phyloP scores from a whole-genome alignment of 2,113 vertebrate species.

The Triplophysa rosa region DNA sequence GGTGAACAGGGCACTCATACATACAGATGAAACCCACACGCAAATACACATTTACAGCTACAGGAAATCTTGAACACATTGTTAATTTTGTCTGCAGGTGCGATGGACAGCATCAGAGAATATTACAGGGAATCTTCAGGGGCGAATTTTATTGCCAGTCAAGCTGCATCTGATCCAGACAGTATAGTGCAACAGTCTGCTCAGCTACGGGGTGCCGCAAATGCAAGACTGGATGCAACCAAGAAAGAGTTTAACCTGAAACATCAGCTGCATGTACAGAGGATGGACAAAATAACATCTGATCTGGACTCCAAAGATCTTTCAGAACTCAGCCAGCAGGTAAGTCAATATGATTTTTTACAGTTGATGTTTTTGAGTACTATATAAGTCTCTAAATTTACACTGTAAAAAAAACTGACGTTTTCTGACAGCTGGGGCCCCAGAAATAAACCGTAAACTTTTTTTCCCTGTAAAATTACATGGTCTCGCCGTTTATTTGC shows the following conservation, averaged over 20 bases:
- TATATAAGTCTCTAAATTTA: no score
- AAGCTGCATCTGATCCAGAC: slow-evolving; percentile 71
- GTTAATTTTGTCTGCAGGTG: slow-evolving; percentile 71
- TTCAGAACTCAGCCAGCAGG: slow-evolving; percentile 79
- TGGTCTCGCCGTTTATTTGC: no score
- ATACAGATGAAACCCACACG: not conserved
- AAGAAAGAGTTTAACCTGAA: slow-evolving; percentile 80
- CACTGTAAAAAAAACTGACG: no score
- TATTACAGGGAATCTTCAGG: slow-evolving; percentile 81
- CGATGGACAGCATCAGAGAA: slow-evolving; percentile 84
- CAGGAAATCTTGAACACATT: not conserved
- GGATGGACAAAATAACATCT: slow-evolving; percentile 82
- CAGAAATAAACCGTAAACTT: no score
- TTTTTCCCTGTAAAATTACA: no score
- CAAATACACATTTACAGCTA: not conserved
- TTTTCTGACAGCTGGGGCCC: no score
- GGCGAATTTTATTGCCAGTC: slow-evolving; percentile 80
- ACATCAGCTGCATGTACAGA: slow-evolving; percentile 79
- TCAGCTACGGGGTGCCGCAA: slow-evolving; percentile 72
- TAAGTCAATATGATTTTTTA: slow-evolving; percentile 51
- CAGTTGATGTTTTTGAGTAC: not conserved
- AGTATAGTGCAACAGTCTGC: slow-evolving; percentile 77
- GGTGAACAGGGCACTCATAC: slow-evolving; percentile 71
- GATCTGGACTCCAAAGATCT: slow-evolving; percentile 83
- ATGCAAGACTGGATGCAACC: slow-evolving; percentile 75